Evolutionary conservation across 2,113 vertebrate species (phyloP).

Genomic region (Bostrychus sinensis): DNA sequence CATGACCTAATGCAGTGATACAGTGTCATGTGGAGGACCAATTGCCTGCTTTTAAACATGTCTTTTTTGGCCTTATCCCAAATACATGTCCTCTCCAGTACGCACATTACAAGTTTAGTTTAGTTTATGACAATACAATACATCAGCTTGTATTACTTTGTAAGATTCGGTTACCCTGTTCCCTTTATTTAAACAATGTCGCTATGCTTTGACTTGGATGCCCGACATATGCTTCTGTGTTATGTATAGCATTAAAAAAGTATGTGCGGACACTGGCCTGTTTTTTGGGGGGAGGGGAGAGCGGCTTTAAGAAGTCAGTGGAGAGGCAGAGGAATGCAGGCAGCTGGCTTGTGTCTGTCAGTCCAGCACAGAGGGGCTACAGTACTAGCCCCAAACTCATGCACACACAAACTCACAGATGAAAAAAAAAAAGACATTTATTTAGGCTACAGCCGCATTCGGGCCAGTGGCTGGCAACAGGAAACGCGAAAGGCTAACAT

Average conservation of each 20-base stretch:
- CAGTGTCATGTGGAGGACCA: neutral
- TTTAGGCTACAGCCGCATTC: slow-evolving; percentile 65
- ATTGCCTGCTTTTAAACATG: neutral
- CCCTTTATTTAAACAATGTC: slow-evolving; percentile 2
- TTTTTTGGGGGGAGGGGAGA: slow-evolving; percentile 54
- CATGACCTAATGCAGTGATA: slow-evolving; percentile 1
- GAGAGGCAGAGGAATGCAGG: slow-evolving; percentile 67
- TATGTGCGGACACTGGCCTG: slow-evolving; percentile 50
- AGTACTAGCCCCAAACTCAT: slow-evolving; percentile 53
- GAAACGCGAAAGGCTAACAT: slow-evolving; percentile 56
- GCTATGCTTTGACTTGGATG: slow-evolving; percentile 19
- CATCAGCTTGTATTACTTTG: slow-evolving; percentile 3
- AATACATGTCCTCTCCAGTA: neutral
- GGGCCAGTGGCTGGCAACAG: slow-evolving; percentile 50
- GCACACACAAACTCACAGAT: slow-evolving; percentile 40
- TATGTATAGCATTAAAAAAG: slow-evolving; percentile 52
- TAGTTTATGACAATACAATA: slow-evolving; percentile 2
- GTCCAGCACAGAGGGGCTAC: slow-evolving; percentile 71
- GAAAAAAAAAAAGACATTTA: slow-evolving; percentile 73
- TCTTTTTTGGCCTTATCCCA: neutral
- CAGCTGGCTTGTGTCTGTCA: slow-evolving; percentile 77
- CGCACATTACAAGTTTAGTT: neutral
- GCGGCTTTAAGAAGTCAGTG: slow-evolving; percentile 56
- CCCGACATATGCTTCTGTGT: slow-evolving; percentile 21
- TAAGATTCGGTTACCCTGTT: slow-evolving; percentile 2